Evolutionary conservation across 2,113 vertebrate species (phyloP).

Genomic region (Oreochromis tanganicae): DNA sequence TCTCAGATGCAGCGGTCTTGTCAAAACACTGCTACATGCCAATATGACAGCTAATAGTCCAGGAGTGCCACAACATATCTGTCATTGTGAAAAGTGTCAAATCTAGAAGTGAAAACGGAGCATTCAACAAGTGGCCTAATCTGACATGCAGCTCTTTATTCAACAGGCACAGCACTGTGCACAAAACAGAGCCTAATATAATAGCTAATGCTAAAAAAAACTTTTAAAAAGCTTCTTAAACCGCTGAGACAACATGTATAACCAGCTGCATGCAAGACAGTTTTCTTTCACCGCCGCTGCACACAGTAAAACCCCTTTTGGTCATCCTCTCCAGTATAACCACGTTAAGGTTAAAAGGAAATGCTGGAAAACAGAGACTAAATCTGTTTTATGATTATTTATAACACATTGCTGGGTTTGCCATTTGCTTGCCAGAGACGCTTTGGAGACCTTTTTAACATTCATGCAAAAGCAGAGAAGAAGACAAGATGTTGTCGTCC

Average conservation of each 20-base stretch:
- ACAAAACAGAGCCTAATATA: not conserved
- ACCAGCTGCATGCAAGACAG: not conserved
- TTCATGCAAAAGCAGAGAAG: not conserved
- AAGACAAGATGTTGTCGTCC: not conserved
- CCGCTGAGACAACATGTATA: not conserved
- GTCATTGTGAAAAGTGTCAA: not conserved
- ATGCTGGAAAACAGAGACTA: not conserved
- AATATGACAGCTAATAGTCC: not conserved
- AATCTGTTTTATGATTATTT: not conserved
- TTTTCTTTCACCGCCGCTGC: not conserved
- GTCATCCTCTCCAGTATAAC: not conserved
- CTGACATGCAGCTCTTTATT: not conserved
- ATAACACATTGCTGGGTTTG: not conserved
- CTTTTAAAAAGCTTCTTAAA: not conserved
- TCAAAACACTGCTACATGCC: not conserved
- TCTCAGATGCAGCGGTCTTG: not conserved
- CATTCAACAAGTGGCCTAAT: not conserved
- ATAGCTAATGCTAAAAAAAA: not conserved
- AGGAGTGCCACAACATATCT: not conserved
- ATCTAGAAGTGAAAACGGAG: not conserved
- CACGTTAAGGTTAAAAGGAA: not conserved
- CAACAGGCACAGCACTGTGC: not conserved
- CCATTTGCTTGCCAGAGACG: not conserved
- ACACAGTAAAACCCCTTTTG: not conserved
- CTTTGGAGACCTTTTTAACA: not conserved